These are phyloP conservation scores for Rugalucina vietnamica DNA, from an alignment of 2,888 invertebrate species.

Conservation along the genomic window DNA sequence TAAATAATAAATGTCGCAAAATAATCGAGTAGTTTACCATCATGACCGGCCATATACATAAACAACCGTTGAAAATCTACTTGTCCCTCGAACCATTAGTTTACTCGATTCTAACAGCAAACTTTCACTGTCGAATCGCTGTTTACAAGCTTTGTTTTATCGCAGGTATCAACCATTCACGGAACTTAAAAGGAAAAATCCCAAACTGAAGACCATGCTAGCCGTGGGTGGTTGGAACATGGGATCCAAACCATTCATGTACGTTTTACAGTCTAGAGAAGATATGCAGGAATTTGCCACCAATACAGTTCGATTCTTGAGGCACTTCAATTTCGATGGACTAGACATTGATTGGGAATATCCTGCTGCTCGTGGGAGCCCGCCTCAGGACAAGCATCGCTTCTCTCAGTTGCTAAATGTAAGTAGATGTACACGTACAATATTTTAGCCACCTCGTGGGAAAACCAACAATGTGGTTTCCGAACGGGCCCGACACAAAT, in stretches of 20 bases:
- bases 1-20: too few relatives aligned
- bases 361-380: slow-evolving; percentile 85
- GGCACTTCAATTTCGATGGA: slow-evolving; percentile 90
- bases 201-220: slow-evolving; percentile 71
- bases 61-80: too few relatives aligned
- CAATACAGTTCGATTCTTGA: slow-evolving; percentile 64
- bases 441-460: too few relatives aligned
- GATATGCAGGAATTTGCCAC: slow-evolving; percentile 61
- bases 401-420: not conserved
- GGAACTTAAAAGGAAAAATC: slow-evolving; percentile 66
- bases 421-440: too few relatives aligned
- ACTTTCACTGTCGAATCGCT: too few relatives aligned
- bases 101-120: too few relatives aligned
- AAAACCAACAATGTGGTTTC: too few relatives aligned
- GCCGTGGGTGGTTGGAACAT: slow-evolving; percentile 80
- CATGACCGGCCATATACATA: too few relatives aligned
- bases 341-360: slow-evolving; percentile 97
- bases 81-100: too few relatives aligned
- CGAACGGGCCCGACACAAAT: too few relatives aligned
- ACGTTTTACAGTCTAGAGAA: slow-evolving; percentile 57
- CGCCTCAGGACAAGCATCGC: slow-evolving; percentile 49
- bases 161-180: slow-evolving; percentile 50
- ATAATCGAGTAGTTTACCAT: too few relatives aligned
- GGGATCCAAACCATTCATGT: slow-evolving; percentile 78
- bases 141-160: too few relatives aligned